Base-by-base conservation (phyloP, 2,888 invertebrate species). In the Phytoseiulus persimilis region DNA sequence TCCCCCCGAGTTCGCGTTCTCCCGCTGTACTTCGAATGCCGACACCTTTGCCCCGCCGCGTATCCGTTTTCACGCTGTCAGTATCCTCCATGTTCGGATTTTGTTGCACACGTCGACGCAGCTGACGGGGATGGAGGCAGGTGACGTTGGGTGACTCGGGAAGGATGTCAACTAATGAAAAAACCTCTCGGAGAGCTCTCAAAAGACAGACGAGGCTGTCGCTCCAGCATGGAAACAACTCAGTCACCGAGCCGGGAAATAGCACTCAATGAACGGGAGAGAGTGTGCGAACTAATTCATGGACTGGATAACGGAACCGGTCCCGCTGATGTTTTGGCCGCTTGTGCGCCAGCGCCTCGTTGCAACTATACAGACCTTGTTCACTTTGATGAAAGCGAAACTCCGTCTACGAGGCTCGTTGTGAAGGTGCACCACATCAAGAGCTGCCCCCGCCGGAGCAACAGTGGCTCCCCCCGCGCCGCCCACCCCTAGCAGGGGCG, bases 391-490 rank as follows among this genome's bases (percentile, higher is more conserved):
- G 87, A 87, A 87, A 45, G 87, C 87, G 33, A 87, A 87, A 33
- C 87, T 87, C 32, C 87, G 87, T 87, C 87, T 31, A 39, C 87
- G 87, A 33, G 87, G 33, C 45, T 87, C 87, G 87, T 32, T 87
- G 87, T 87, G 87, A n/a, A 87, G 87, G 45, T 87, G 87, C 32
- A 87, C 87, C 39, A 87, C 87, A 87, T 87, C 87, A 23, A 87
- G 87, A 32, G 87, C 87, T 33, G 87, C 87, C 39, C 87, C 87
- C 87, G 87, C 87, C n/a, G 87, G 87, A n/a, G 87, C 87, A 39
- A 87, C 87, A 32, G 87, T 32, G 33, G 87, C 87, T 39, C 87
- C 39, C n/a, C 87, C 87, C n/a, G 87, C 87, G 87, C 87, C 87
- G 33, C 87, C 87, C 87, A 87, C 87, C 32, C 87, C 87, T 6